Base-by-base conservation (phyloP, 2,113 vertebrate genomes). In the Pimephales promelas region DNA sequence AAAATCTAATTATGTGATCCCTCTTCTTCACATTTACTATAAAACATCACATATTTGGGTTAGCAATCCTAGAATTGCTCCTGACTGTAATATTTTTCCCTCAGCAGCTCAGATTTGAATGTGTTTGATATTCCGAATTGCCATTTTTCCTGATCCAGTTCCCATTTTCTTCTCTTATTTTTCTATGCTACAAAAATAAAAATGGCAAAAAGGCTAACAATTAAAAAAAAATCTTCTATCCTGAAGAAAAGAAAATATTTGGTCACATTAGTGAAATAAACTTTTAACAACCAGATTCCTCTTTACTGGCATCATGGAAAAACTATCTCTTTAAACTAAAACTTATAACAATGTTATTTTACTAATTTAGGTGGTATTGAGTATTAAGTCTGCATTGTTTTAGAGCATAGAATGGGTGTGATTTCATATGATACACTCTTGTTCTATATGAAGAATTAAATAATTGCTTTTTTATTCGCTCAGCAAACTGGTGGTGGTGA, bases 401-500 rank as follows among this genome's bases (percentile, higher is more conserved):
- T 49, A 49, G 47, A 16, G 1, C 4, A 49, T 16, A 49, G 3
- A 16, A 49, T 16, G 14, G 14, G 9, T 34, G 62, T 8, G 28
- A 34, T 64, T 64, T 49, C 28, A 64, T 31, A 16, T 5, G 26
- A 31, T 62, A 61, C 24, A 22, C 52, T 22, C 6, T 34, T 34
- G 1, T 66, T 18, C 6, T 47, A 47, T 47, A 2, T 16, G 24
- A 47, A 26, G 43, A 3, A 26, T 73, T 16, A 49, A 16, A 49
- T 49, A 4, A 7, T 10, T n/a, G 3, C 10, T n/a, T 2, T 43
- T n/a, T 45, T 14, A 9, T 52, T 74, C 43, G 85, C 24, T 83
- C 90, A 99, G 98, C 92, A 97, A 98, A 90, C 92, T 99, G 87
- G 96, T 96, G 82, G 96, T 98, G 89, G 97, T 97, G 1, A 98